Evolutionary conservation across 2,113 vertebrate genomes (phyloP), one percentile per base, ranked within the genome.

Genomic region (Actenoides lindsayi): DNA sequence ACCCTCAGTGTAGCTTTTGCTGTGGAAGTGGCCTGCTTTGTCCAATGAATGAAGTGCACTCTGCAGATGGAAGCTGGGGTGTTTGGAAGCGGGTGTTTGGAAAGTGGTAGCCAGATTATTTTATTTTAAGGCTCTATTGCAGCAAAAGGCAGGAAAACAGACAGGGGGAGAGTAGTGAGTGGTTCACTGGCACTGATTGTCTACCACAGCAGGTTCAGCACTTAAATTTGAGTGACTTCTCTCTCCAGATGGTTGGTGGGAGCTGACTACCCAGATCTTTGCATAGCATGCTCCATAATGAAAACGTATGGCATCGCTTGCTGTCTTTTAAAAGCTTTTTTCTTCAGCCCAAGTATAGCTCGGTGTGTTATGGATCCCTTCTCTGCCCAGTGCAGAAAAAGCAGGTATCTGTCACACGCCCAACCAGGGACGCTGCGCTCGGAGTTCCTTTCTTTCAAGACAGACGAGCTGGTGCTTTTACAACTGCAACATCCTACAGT

Each of bases 181-280:
- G 96, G 95, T 96, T 97, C 96, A 96, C 95, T 97, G 96, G 96
- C 96, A 97, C 94, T 3, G 74, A 96, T 96, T 96, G 96, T 97
- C 96, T 97, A 95, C 96, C 96, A 96, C 96, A 97, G 96, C 96
- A 97, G 96, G 96, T 96, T 97, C 96, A 94, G 96, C 96, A 94
- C 96, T 97, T 94, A 63, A 65, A 85, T 96, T 95, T 96, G 95
- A 97, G 96, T 96, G 96, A 96, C 95, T 94, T 96, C 96, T 96
- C 96, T 96, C 96, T 97, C 96, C 96, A 97, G 96, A 97, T 97
- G 96, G 96, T 92, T 97, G 94, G 96, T 97, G 94, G 96, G 96
- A 97, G 96, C 96, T 96, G 93, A 97, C 87, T 97, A 89, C 89
- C 96, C 96, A 95, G 95, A 84, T 95, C 96, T 89, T 83, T 96